Evolutionary conservation across 2,113 vertebrate species (phyloP).

Genomic region (Vimba vimba): DNA sequence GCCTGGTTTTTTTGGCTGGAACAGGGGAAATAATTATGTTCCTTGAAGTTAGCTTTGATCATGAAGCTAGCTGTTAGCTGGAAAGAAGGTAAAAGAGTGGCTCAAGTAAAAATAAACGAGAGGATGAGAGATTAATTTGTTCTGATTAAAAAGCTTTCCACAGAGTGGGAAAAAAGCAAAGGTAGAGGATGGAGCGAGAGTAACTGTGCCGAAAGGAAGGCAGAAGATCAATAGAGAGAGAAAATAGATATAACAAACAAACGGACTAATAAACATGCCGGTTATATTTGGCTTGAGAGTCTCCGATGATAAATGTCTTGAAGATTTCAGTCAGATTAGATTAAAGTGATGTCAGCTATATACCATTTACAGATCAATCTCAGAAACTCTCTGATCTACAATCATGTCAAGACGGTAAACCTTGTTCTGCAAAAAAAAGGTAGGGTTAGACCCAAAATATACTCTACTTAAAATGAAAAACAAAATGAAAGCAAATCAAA

Average conservation of each 20-base stretch:
- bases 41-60: conserved; percentile 30
- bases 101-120: conserved; percentile 75
- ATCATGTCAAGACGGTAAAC: neutral
- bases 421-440: neutral
- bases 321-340: conserved; percentile 14
- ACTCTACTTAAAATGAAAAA: neutral
- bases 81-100: conserved; percentile 61
- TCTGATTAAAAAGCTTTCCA: conserved; percentile 74
- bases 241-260: neutral
- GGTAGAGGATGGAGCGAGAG: neutral
- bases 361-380: neutral
- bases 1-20: conserved; percentile 20
- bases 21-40: neutral
- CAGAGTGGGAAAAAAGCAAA: conserved; percentile 57
- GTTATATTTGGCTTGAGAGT: conserved; percentile 1
- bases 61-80: conserved; percentile 62
- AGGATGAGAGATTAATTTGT: conserved; percentile 65
- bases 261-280: neutral
- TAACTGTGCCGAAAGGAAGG: neutral
- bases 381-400: neutral
- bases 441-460: neutral
- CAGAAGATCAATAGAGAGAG: neutral
- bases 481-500: neutral
- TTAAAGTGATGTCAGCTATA: neutral
- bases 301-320: neutral